Conservation (phyloP, 2,113 vertebrate species). For the Neoarius graeffei region DNA sequence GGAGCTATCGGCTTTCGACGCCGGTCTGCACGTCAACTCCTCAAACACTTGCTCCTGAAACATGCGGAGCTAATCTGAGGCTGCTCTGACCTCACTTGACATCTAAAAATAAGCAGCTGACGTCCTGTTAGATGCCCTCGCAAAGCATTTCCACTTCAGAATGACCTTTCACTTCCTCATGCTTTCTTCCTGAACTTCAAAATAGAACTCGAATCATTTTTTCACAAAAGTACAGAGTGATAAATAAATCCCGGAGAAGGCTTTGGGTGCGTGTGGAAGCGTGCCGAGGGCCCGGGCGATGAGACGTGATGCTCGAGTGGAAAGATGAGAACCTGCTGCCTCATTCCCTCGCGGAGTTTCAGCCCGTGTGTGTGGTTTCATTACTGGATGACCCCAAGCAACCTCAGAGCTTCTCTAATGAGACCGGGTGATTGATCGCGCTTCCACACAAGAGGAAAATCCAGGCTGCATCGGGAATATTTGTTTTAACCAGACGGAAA, state of each 20-base stretch:
- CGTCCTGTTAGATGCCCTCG: conserved; percentile 30
- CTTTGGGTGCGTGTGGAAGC: conserved; percentile 17
- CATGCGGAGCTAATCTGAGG: not conserved
- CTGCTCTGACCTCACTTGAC: not conserved
- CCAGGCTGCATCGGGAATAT: not conserved
- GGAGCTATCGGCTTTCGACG: not conserved
- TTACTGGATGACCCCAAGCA: not conserved
- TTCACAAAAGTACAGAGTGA: conserved; percentile 15
- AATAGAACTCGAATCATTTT: conserved; percentile 4
- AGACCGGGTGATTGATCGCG: not conserved
- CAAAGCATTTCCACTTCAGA: conserved; percentile 21
- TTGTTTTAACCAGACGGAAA: not conserved
- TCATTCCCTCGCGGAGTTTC: not conserved
- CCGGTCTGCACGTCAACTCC: not conserved
- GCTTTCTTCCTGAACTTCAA: not conserved
- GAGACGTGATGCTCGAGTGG: not conserved
- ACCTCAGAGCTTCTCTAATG: not conserved
- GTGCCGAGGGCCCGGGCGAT: conserved; percentile 34
- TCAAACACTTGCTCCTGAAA: not conserved
- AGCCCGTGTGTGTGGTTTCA: not conserved
- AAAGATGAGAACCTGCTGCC: not conserved
- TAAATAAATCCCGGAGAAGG: conserved; percentile 44
- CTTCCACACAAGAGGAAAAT: not conserved
- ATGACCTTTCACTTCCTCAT: conserved; percentile 52
- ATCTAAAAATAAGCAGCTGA: conserved; percentile 35